These are phyloP conservation scores for Tretioscincus oriximinensis DNA, from an alignment of 2,113 vertebrate species.

Conservation along the genomic window DNA sequence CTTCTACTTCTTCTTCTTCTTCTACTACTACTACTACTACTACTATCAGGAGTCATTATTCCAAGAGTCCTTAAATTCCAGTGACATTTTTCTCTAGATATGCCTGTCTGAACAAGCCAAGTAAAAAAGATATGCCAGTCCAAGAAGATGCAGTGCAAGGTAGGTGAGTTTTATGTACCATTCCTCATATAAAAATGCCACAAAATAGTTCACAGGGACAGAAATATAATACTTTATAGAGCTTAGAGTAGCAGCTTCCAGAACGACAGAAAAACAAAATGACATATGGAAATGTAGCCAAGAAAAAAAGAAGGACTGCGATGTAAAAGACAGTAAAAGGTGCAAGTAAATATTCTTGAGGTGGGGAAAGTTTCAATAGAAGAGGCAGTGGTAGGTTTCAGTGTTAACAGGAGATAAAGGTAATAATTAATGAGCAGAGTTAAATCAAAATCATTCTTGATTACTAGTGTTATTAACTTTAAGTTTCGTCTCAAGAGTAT, in stretches of 20 bases:
- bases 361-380: slow-evolving; percentile 49
- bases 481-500: slow-evolving; percentile 7
- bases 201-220: slow-evolving; percentile 71
- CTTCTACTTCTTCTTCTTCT: too few relatives aligned
- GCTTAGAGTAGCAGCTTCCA: slow-evolving; percentile 65
- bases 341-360: slow-evolving; percentile 57
- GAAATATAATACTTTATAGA: slow-evolving; percentile 70
- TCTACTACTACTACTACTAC: too few relatives aligned
- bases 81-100: slow-evolving; percentile 50
- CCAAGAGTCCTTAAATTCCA: slow-evolving; percentile 65
- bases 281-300: slow-evolving; percentile 66
- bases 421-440: slow-evolving; percentile 19
- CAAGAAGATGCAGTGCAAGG: slow-evolving; percentile 69
- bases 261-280: slow-evolving; percentile 69
- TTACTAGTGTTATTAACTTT: slow-evolving; percentile 6
- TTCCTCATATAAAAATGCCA: slow-evolving; percentile 68
- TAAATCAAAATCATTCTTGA: not conserved
- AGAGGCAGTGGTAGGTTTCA: slow-evolving; percentile 46
- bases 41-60: too few relatives aligned
- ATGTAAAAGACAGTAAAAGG: slow-evolving; percentile 66
- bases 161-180: slow-evolving; percentile 73
- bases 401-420: not conserved
- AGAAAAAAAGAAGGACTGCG: slow-evolving; percentile 56
- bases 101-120: slow-evolving; percentile 56
- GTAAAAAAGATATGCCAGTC: slow-evolving; percentile 70